Base-by-base conservation (phyloP, 2,797 vertebrate species). In the Girardinus metallicus region DNA sequence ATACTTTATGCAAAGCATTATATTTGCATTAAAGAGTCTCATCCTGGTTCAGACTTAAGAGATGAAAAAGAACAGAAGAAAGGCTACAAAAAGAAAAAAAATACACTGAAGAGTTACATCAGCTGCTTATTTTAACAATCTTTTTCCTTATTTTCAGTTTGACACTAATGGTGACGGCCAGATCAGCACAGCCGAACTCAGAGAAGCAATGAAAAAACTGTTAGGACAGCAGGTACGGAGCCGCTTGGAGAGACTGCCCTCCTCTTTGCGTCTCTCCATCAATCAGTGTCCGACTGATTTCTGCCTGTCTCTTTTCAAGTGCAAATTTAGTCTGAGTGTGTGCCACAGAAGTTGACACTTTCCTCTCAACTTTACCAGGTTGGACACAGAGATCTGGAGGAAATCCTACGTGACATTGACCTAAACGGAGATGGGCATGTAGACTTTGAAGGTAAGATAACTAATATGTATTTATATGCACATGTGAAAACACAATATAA, bases 201-300 rank as follows among this genome's bases (percentile, higher is more conserved):
- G 98, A 85, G 98, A 99, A 90, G 98, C 98, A 75, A 99, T 99
- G 98, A 99, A 97, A 87, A 99, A 99, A 91, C 97, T 99, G 60
- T 92, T 99, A 16, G 98, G 98, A 73, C 98, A 99, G 89, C 98
- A 99, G 93, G 96, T 96, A 91, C 80, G 55, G 81, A 75, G 71
- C 26, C 83, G 73, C 15, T 74, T 31, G 43, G 34, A 76, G 75
- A 77, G 29, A 60, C 26, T 77, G 34, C 77, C 75, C 44, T 29
- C 60, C 4, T 73, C 70, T 80, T 51, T 74, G 43, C 44, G 6
- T 53, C 43, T 80, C 73, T 66, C 15, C 39, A 60, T 86, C 89
- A 83, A 18, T 86, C 80, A 81, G 31, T 23, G 77, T 87, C 73
- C 23, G 55, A 68, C 31, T 80, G 18, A 73, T 78, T 81, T 74